Evolutionary conservation across 2,113 vertebrate species (phyloP), one percentile per base, ranked within the genome.

Genomic region (Lasiurus cinereus): DNA sequence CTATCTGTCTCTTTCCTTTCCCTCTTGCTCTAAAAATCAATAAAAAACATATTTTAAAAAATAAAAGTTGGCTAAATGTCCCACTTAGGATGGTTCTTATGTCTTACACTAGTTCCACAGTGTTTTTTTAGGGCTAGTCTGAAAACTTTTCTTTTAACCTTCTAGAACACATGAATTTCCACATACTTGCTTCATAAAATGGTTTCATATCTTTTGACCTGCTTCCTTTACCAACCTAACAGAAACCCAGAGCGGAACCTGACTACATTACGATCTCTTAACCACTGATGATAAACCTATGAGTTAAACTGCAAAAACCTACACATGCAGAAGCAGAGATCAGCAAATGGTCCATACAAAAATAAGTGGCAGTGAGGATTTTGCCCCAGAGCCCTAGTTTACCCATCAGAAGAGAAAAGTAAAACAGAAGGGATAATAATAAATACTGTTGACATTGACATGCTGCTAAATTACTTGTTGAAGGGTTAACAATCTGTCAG

Each of bases 71-170:
- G 59, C 24, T 62, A 62, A 62, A 22, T 77, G 12, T 88, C 54
- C 46, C 11, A 82, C 48, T 33, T 13, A 59, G 83, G 52, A 48
- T 29, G 48, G 73, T 33, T 69, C 24, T 80, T 76, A 52, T 66
- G 29, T 76, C 39, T 94, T 43, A 59, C 27, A 52, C 59, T 64
- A 21, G 3, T 56, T 62, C 33, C 70, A 67, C 14, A n/a, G 29
- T 69, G 62, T 80, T 62, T 93, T 82, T 82, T 54, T 43, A 74
- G 43, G 56, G 15, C 46, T 74, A 27, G 8, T 82, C n/a, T 79
- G 73, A 91, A 90, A 85, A 79, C 48, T 80, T n/a, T 59, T 80
- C 77, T 72, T 79, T 94, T 62, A 87, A 93, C 48, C 36, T 15
- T 94, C 18, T 43, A 67, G 72, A 86, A 70, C 62, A 72, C 33